Base-by-base conservation (phyloP, 1,140 invertebrate genomes). In the Babylonia areolata region DNA sequence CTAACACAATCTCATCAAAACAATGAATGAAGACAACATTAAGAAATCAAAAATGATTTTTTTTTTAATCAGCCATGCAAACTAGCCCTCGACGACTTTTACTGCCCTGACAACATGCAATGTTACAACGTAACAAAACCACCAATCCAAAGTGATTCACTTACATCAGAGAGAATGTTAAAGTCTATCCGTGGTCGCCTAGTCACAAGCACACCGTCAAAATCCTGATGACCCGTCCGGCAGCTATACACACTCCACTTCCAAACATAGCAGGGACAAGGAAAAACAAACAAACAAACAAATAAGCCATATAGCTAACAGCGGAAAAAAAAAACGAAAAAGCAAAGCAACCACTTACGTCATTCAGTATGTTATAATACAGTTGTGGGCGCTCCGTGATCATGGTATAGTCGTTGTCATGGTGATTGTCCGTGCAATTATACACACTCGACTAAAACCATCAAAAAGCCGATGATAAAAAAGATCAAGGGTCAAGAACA, bases 191-290 rank as follows among this genome's bases (percentile, higher is more conserved):
- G 17, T 23, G 86, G 86, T 15, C 86, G 73, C 33, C 64, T 64
- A 54, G 58, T 73, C 11, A 84, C 28, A 35, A 87, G 33, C 23
- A 81, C 77, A 46, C 17, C 69, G 64, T 87, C 77, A 73, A 73
- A 39, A 39, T 88, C 87, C 11, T 28, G 69, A 54, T 85, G 85
- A 40, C 58, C 46, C 71, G 81, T 73, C 15, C 35, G 85, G 31
- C 51, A 82, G 73, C 86, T 80, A 88, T 97, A 98, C 20, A 97
- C 95, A 83, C 91, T 90, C 78, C 93, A 95, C 90, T 96, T 93
- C 1, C 23, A 87, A 28, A 81, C 58, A 64, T 23, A 79, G 42
- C 15, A 79, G 42, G n/a, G 23, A 35, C 33, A 77, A 5, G 9
- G 31, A 77, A 77, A 3, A 79, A 9, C 20, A 5, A 20, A 46